Evolutionary conservation across 2,797 vertebrate genomes (phyloP), one percentile per base, ranked within the genome.

Genomic region (Enteromius unitaeniatus): DNA sequence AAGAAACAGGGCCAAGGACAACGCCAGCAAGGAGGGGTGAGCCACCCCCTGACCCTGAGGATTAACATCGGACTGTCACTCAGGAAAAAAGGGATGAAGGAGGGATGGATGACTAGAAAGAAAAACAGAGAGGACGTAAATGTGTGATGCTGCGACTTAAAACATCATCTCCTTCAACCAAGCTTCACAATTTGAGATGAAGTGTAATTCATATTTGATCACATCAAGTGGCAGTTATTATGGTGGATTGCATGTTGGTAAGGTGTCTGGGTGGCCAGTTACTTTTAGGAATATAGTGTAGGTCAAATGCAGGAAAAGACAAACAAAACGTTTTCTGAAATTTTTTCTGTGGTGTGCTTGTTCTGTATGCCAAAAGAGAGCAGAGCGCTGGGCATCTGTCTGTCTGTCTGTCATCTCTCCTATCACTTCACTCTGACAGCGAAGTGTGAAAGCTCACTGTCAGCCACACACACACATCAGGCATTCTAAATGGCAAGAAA

Each of bases 401-500:
- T 85, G 78, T 82, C 81, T 84, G 84, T 80, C 60, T 87, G 83
- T 89, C 87, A 86, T 82, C 49, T 87, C 55, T 58, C 76, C 85
- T 80, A 75, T 90, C 86, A 88, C 83, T 68, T 75, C 55, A 37
- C n/a, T 81, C 73, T 89, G 87, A 90, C 89, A 89, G 87, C 83
- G 75, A 83, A 82, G 53, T 64, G 74, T 65, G 40, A 82, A 85
- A 86, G 49, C 78, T 83, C 62, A 78, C 82, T 86, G 87, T 84
- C 85, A 84, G 83, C 69, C 42, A 64, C 42, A 83, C 47, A 55
- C 37, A 47, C 79, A 72, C 77, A 75, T 72, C 79, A 69, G 78
- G 84, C 79, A 87, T 86, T 80, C 73, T 87, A 83, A 88, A 81
- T 65, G 83, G 84, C 45, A 64, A 53, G 8, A 82, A 2, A 53